A percentile compares a stretch with the other conserved stretches of the same genome.
phyloP scores from a whole-genome alignment of 1,140 invertebrate genomes.

The Atta cephalotes region DNA sequence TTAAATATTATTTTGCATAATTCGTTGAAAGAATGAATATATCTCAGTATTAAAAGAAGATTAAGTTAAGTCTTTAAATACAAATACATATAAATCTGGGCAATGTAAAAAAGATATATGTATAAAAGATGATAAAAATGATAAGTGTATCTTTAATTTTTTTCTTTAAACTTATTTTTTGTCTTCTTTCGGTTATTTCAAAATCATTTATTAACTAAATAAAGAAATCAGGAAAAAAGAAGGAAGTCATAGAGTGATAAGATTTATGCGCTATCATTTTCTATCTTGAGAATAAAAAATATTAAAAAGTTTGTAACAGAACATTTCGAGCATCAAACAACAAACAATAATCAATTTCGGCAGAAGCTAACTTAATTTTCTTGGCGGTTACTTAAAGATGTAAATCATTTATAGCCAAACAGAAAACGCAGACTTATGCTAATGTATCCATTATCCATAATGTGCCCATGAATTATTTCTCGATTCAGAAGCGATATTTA shows the following conservation, averaged over 20 bases:
- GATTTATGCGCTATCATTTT: neutral
- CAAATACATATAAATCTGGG: neutral
- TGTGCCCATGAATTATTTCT: neutral
- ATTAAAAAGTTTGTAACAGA: neutral
- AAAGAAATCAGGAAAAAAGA: neutral
- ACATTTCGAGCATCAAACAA: neutral
- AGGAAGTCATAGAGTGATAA: neutral
- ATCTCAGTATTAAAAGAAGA: neutral
- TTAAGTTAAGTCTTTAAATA: neutral
- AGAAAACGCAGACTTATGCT: neutral
- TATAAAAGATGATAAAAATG: neutral
- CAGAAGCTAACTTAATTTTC: neutral
- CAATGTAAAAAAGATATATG: neutral
- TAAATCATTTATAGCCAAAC: neutral
- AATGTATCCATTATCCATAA: neutral
- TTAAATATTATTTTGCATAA: neutral
- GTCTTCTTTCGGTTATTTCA: neutral
- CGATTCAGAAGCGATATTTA: slow-evolving; percentile 36
- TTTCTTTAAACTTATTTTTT: neutral
- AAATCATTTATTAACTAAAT: slow-evolving; percentile 1
- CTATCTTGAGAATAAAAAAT: neutral
- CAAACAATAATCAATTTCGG: neutral
- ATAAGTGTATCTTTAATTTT: neutral
- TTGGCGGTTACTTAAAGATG: neutral
- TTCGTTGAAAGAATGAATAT: neutral